Base-by-base conservation (phyloP, 2,113 vertebrate genomes). In the Hylia prasina region DNA sequence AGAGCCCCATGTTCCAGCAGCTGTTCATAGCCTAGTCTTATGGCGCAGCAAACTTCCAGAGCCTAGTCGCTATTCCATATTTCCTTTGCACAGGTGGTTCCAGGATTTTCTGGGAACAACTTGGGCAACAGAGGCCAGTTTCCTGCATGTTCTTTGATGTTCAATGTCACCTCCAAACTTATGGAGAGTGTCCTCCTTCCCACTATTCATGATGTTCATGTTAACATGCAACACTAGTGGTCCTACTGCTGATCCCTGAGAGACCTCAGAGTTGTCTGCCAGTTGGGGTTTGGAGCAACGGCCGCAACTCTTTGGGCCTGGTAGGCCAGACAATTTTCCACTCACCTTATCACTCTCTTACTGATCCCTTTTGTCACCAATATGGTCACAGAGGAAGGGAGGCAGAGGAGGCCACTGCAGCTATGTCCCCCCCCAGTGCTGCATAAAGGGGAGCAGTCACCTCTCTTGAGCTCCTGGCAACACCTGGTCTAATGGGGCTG, bases 111-210 rank as follows among this genome's bases (percentile, higher is more conserved):
- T 70, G 45, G 20, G 25, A 35, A 44, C 20, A 61, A 13, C 45
- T 44, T 35, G 20, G 31, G 20, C 10, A 31, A 51, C 13, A 31
- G 25, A 44, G 20, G 8, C 21, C 19, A 58, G 23, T 30, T 69
- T 35, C 31, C 56, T 51, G 25, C 8, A 13, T 44, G 31, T 60
- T 60, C 37, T 42, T 40, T 28, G 54, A 9, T 35, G 10, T 11
- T 44, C 0, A 0, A 2, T 44, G 37, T 51, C 20, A 37, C 56
- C 31, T 31, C 7, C 25, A 44, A 16, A 44, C 21, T 31, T 61
- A 31, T 44, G 45, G 37, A 20, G 25, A 44, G 16, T 71, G 24
- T 44, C 37, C 15, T 58, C 9, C 66, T 60, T 70, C 15, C 56
- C 37, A 31, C 25, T 37, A 20, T 20, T 42, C 15, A 24, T 30